Percentiles rank a stretch among this genome's conserved stretches.
Conservation (phyloP, 1,140 invertebrate species). For the Geopemphigus sp. region DNA sequence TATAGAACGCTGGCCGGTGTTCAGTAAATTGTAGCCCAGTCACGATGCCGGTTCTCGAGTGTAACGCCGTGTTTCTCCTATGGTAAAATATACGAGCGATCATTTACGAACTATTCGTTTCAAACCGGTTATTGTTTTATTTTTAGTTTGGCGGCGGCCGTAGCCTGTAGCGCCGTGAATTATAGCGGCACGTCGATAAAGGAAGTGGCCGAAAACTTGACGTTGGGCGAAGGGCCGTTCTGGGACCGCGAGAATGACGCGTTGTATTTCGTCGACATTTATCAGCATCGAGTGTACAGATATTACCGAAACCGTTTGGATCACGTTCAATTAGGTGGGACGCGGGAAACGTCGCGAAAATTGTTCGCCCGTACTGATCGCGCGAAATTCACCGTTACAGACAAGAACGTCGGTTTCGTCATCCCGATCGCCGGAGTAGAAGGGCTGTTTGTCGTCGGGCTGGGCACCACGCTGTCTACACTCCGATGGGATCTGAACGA, state of each 20-base stretch:
- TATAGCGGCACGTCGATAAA: conserved; percentile 10
- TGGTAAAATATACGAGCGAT: neutral
- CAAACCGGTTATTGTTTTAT: neutral
- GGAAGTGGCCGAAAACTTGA: conserved; percentile 51
- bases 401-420: conserved; percentile 62
- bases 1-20: too few relatives aligned
- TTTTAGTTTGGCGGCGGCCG: neutral
- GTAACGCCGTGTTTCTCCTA: neutral
- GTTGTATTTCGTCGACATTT: conserved; percentile 70
- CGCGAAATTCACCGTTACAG: conserved; percentile 22
- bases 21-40: too few relatives aligned
- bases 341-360: too few relatives aligned
- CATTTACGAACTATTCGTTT: too few relatives aligned
- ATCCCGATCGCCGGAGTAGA: conserved; percentile 66
- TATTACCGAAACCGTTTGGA: conserved; percentile 54
- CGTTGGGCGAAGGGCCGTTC: conserved; percentile 65
- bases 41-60: neutral
- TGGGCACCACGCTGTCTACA: conserved; percentile 62
- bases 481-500: conserved; percentile 67
- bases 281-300: conserved; percentile 60
- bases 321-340: conserved; percentile 21
- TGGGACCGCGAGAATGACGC: conserved; percentile 65
- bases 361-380: too few relatives aligned
- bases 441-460: conserved; percentile 66
- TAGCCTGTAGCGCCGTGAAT: neutral